These are phyloP conservation scores for Ostrea denselamellosa DNA, from an alignment of 1,140 invertebrate species.

Conservation along the genomic window DNA sequence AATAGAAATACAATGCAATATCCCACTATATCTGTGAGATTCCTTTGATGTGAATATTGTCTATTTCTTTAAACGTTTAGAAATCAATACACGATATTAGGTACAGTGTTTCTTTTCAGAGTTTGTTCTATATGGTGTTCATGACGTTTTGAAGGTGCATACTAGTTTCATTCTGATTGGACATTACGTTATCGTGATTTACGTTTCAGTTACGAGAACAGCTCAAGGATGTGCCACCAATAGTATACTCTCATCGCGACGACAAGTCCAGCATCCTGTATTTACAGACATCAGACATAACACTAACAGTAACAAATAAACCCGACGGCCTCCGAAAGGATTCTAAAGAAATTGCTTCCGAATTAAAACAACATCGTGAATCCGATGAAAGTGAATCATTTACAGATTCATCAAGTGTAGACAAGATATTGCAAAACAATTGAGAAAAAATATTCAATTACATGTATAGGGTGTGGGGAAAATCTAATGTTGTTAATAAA, in stretches of 20 bases:
- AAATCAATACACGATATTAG: too few relatives aligned
- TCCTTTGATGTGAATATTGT: too few relatives aligned
- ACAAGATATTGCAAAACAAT: not conserved
- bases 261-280: not conserved
- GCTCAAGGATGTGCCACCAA: not conserved
- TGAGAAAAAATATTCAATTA: not conserved
- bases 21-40: too few relatives aligned
- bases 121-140: too few relatives aligned
- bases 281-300: not conserved
- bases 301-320: not conserved
- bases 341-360: not conserved
- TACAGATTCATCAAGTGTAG: not conserved
- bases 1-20: too few relatives aligned
- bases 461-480: not conserved
- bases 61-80: too few relatives aligned
- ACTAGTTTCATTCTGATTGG: too few relatives aligned
- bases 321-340: not conserved
- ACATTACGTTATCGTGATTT: not conserved
- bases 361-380: not conserved
- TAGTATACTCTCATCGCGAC: not conserved
- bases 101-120: too few relatives aligned
- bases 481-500: too few relatives aligned
- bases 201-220: conserved; percentile 16
- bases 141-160: too few relatives aligned
- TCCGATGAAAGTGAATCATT: not conserved